phyloP scores from a whole-genome alignment of 2,888 invertebrate species.

The Lepidocyrtoides sp. region DNA sequence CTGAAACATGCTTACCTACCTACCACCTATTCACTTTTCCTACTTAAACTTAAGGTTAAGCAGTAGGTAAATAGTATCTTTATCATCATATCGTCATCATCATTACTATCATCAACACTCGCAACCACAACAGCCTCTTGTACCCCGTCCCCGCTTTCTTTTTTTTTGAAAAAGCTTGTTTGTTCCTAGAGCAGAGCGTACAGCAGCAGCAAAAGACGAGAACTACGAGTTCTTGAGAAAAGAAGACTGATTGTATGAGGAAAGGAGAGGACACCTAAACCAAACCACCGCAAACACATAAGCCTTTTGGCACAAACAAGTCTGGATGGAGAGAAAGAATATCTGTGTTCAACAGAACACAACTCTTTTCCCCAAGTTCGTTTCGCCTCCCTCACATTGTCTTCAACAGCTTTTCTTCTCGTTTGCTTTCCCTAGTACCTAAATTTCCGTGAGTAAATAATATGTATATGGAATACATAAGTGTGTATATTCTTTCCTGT shows the following conservation, averaged over 20 bases:
- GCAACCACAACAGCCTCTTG: not conserved
- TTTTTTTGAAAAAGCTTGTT: not conserved
- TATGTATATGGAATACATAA: conserved; percentile 49
- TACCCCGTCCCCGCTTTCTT: not conserved
- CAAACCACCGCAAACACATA: conserved; percentile 67
- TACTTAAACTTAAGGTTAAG: conserved; percentile 29
- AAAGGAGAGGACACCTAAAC: conserved; percentile 41
- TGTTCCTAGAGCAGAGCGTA: not conserved
- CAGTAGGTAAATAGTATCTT: not conserved
- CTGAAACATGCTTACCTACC: not conserved
- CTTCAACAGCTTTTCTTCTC: conserved; percentile 25
- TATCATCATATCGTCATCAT: conserved; percentile 39
- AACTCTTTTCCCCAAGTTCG: conserved; percentile 7
- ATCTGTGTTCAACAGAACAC: conserved; percentile 28
- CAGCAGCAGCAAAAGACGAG: not conserved
- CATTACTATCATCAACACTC: conserved; percentile 34
- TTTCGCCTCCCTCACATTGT: conserved; percentile 23
- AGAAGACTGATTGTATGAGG: conserved; percentile 46
- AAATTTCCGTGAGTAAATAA: conserved; percentile 51
- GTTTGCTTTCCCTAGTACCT: conserved; percentile 11
- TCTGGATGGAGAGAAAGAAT: conserved; percentile 28
- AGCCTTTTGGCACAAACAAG: conserved; percentile 70
- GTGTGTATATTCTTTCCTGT: not conserved
- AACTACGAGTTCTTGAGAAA: not conserved
- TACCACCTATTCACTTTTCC: not conserved